Evolutionary conservation across 2,797 vertebrate species (phyloP), one percentile per base, ranked within the genome.

Genomic region (Enteromius radiatus): DNA sequence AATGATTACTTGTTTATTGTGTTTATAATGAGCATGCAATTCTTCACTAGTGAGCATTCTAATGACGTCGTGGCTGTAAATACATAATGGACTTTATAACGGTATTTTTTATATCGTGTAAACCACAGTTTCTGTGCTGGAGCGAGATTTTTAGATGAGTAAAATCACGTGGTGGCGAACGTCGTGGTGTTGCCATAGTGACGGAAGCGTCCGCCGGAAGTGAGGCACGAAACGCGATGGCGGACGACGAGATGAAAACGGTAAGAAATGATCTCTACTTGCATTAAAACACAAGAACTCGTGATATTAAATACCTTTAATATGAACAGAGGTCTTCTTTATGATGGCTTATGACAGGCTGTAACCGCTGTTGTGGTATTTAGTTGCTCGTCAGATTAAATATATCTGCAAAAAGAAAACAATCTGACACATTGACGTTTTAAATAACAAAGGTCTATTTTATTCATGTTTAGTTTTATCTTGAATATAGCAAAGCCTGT

Each of bases 211-310:
- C 84, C 69, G 73, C 71, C 36, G 45, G 31, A 68, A 38, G 67
- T 33, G 54, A 73, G n/a, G 12, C 26, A 1, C 36, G 52, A 21
- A 31, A 12, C 41, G 38, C 5, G 12, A 88, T 88, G 87, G 87
- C 85, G 56, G 85, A 88, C 76, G 84, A 85, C 9, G 26, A 17
- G 10, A 23, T 77, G 10, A 87, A 77, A 84, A 49, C 81, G 76
- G 87, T 88, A 17, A 87, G 82, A 56, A 65, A 54, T 23, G 0
- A 19, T 54, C 15, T 10, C 3, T 33, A 4, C 23, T 68, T 65
- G 38, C 4, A 9, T 26, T 14, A 11, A 36, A 49, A 65, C 23
- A 3, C 3, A 9, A 4, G 4, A 23, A 9, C 0, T 28, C 4
- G 38, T 17, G 17, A 17, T 6, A 17, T 64, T 63, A 21, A 17